A percentile compares a stretch with the other conserved stretches of the same genome.
These are phyloP conservation scores for Gymnoscopelus microlampas DNA, from an alignment of 2,797 vertebrate genomes.

Conservation along the genomic window DNA sequence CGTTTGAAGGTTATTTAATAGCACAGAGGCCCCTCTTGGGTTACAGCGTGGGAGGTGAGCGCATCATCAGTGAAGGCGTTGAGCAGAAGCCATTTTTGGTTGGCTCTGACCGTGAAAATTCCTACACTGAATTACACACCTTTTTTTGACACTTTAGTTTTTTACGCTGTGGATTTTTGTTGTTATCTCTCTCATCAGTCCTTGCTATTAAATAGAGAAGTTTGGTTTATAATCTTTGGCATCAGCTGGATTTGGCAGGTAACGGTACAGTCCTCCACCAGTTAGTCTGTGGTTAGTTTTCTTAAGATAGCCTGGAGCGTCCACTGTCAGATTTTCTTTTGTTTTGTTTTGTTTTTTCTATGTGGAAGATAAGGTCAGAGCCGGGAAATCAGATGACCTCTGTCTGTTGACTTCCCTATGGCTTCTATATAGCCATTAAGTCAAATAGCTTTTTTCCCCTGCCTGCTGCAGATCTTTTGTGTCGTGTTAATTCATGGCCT, in stretches of 20 bases:
- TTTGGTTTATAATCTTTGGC: conserved; percentile 36
- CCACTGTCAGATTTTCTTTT: conserved; percentile 29
- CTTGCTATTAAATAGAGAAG: conserved; percentile 12
- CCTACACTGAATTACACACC: background rate
- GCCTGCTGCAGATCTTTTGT: conserved; percentile 43
- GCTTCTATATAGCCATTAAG: conserved; percentile 41
- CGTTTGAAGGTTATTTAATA: conserved; percentile 61
- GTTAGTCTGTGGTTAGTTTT: conserved; percentile 46
- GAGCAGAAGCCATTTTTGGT: conserved; percentile 35
- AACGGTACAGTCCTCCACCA: conserved; percentile 30
- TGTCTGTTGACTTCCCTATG: conserved; percentile 36
- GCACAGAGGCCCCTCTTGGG: conserved; percentile 42
- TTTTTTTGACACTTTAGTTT: conserved; percentile 21
- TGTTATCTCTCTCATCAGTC: conserved; percentile 20
- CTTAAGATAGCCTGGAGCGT: conserved; percentile 44
- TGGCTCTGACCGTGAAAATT: conserved; percentile 16
- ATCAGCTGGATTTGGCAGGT: conserved; percentile 37
- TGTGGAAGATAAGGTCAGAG: conserved; percentile 31
- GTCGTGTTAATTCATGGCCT: conserved; percentile 52
- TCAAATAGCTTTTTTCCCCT: conserved; percentile 41
- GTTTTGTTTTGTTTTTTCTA: conserved; percentile 10
- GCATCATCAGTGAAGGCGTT: conserved; percentile 36
- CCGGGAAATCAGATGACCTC: conserved; percentile 28
- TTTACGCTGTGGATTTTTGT: conserved; percentile 6
- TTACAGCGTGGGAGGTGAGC: conserved; percentile 54